These are phyloP conservation scores for Arremon aurantiirostris DNA, from an alignment of 2,797 vertebrate genomes.

Conservation along the genomic window DNA sequence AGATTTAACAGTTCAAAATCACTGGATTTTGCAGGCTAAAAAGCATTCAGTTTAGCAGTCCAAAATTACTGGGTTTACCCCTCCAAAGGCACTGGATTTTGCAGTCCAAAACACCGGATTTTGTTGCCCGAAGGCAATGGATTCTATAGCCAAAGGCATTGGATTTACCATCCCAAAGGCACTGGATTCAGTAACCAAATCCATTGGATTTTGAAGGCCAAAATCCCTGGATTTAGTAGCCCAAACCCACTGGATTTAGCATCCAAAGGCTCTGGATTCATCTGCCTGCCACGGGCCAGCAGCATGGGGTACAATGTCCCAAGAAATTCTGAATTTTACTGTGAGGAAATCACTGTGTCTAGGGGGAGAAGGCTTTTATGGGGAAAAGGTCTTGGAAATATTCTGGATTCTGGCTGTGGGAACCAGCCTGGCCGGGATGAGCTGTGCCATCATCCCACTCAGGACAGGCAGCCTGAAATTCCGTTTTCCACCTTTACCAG, in stretches of 20 bases:
- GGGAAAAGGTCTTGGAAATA: background rate
- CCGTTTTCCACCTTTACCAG: background rate
- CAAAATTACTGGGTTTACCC: background rate
- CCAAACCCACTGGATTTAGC: background rate
- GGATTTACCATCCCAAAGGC: background rate
- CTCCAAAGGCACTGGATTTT: background rate
- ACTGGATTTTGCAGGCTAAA: background rate
- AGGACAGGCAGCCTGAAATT: background rate
- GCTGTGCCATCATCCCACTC: rapidly evolving
- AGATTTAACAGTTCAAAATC: rapidly evolving
- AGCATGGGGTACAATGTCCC: background rate
- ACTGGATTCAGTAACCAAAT: background rate
- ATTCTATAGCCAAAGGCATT: background rate
- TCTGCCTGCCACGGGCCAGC: background rate
- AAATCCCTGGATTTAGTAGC: background rate
- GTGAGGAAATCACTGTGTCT: background rate
- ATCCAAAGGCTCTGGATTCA: background rate
- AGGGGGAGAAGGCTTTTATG: rapidly evolving
- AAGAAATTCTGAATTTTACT: background rate
- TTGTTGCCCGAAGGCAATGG: background rate
- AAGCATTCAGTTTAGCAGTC: rapidly evolving
- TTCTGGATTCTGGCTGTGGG: background rate
- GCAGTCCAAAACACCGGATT: background rate
- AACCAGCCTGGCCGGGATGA: background rate
- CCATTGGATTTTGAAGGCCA: background rate